Base-by-base conservation (phyloP, 2,113 vertebrate species). In the Mionectes macconnelli region DNA sequence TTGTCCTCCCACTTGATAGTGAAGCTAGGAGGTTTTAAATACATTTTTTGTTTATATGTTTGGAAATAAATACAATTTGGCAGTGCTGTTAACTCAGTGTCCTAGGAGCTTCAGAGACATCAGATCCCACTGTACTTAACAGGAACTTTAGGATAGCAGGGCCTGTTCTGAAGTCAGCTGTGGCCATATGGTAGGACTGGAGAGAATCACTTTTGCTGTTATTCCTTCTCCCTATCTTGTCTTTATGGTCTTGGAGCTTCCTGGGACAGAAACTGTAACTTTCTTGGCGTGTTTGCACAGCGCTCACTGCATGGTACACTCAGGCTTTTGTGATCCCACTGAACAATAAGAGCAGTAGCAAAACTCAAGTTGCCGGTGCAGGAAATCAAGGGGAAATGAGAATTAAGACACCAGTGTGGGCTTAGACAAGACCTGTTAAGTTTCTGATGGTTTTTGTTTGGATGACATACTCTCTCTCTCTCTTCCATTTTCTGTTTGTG, bases 231-330 rank as follows among this genome's bases (percentile, higher is more conserved):
- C 16, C 6, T 68, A 0, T 49, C 25, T 92, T 81, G 55, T 40
- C 35, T 55, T 35, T 68, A 9, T 12, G 18, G 39, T 17, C 55
- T 64, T 67, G 39, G 59, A 85, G 74, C 40, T 78, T 64, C 30
- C 52, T 70, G 56, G 18, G 37, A 35, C 31, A 72, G 77, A 69
- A 47, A 25, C 33, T 11, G 7, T 49, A 28, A 49, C n/a, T 64
- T 80, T 74, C 47, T 57, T 16, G 31, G 12, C 40, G 13, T 44
- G 28, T 64, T 91, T 47, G 12, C 8, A 14, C 25, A 57, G 4
- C 25, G 23, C 31, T 40, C 28, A 2, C 8, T 25, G 0, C 28
- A 12, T 6, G 35, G 6, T 5, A 1, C 17, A 14, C 25, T 66
- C 18, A 30, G 20, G 49, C 31, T 45, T 75, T 59, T 19, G 10